Base-by-base conservation (phyloP, 2,888 invertebrate species). In the Diarsia brunnea region DNA sequence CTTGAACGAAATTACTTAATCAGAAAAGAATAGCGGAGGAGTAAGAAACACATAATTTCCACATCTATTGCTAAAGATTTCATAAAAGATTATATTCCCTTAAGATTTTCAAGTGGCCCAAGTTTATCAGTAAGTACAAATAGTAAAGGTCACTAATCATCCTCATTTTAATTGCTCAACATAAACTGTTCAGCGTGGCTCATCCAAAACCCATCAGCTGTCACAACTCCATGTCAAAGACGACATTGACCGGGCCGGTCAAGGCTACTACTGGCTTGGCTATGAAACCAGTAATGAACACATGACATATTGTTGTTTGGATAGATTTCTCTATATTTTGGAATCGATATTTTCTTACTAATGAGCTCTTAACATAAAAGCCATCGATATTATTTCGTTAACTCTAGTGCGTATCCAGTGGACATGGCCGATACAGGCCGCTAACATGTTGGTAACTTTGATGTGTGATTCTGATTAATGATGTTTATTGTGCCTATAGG, bases 231-330 rank as follows among this genome's bases (percentile, higher is more conserved):
- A 74, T 69, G 82, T 73, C 47, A 31, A 43, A 64, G 55, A 71
- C 82, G 84, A 84, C 87, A 88, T 82, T 89, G 90, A 85, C 86
- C 79, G 76, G 38, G 61, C 19, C 64, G 85, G 79, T 84, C 90
- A 91, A 91, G 91, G 89, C 77, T 84, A 68, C 16, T n/a, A 45
- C 14, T 71, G 12, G 64, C 58, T 69, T 60, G 49, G 69, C 73
- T 71, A 61, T 24, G 47, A 67, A 66, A 74, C 45, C 78, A 60
- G 68, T 64, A 31, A 58, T 51, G 58, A 27, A 24, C 21, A 77
- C 67, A 72, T 75, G 76, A n/a, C n/a, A n/a, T n/a, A n/a, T n/a
- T n/a, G n/a, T n/a, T 66, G 69, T 31, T 27, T 51, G 16, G 24
- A 12, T 21, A 1, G 76, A 70, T 75, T 80, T 82, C 76, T 73